Evolutionary conservation across 2,888 invertebrate species (phyloP).

Genomic region (Epirrhoe tristata): DNA sequence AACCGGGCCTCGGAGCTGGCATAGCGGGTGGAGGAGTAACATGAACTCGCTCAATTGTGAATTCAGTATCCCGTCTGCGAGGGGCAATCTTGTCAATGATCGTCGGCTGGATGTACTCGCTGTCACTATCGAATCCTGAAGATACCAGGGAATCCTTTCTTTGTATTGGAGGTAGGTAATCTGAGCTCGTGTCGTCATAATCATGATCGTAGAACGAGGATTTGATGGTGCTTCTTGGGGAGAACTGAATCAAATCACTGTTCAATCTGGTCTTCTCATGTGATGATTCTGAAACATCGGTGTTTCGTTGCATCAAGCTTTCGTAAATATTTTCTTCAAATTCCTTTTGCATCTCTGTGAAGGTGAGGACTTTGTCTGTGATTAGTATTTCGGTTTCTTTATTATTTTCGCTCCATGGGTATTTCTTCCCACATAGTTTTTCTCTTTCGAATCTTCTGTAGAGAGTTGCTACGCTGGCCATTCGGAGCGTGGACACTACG

Average conservation of each 20-base stretch:
- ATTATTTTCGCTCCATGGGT: constrained; percentile 88
- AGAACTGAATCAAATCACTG: constrained; percentile 76
- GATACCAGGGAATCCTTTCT: constrained; percentile 44
- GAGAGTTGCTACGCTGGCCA: constrained; percentile 89
- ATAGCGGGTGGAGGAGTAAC: constrained; percentile 81
- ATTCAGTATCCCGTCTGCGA: constrained; percentile 60
- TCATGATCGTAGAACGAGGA: constrained; percentile 60
- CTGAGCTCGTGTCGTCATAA: constrained; percentile 65
- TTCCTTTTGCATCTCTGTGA: constrained; percentile 32
- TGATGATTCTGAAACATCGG: constrained; percentile 48
- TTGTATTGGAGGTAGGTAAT: constrained; percentile 61
- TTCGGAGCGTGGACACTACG: constrained; percentile 87
- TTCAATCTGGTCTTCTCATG: constrained; percentile 48
- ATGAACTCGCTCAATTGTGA: constrained; percentile 73
- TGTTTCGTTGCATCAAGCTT: constrained; percentile 57
- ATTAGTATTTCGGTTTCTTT: constrained; percentile 54
- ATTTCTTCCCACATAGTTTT: constrained; percentile 88
- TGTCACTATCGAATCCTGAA: constrained; percentile 64
- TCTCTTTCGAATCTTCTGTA: constrained; percentile 93
- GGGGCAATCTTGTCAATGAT: constrained; percentile 76
- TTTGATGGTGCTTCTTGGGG: constrained; percentile 57
- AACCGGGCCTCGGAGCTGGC: constrained; percentile 71
- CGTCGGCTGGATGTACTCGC: constrained; percentile 71
- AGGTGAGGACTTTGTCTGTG: constrained; percentile 42
- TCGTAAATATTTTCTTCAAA: constrained; percentile 60